Conservation (phyloP, 2,797 vertebrate genomes). For the Pangasius macronema region DNA sequence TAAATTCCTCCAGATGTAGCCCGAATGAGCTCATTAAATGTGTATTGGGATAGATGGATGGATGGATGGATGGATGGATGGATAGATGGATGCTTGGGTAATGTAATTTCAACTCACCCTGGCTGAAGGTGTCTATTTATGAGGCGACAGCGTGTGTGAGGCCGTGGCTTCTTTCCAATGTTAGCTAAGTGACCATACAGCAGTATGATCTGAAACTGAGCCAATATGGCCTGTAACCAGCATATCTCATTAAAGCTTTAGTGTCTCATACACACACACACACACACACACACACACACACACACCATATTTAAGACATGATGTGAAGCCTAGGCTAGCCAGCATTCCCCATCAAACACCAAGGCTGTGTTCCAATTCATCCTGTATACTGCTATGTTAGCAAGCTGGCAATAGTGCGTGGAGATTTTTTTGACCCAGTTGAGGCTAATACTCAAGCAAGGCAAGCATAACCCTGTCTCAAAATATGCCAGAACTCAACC, state of each 20-base stretch:
- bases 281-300: neutral
- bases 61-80: no score
- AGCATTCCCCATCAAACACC: neutral
- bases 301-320: neutral
- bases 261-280: neutral
- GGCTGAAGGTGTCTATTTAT: slow-evolving; percentile 17
- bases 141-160: slow-evolving; percentile 15
- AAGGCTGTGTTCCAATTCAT: neutral
- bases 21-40: slow-evolving; percentile 42
- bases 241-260: slow-evolving; percentile 56
- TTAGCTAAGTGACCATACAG: slow-evolving; percentile 25
- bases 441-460: neutral
- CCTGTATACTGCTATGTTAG: neutral
- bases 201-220: slow-evolving; percentile 41
- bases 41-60: neutral
- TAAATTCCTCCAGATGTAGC: slow-evolving; percentile 54
- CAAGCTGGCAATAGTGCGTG: neutral
- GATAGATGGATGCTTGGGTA: slow-evolving; percentile 10
- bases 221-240: slow-evolving; percentile 51
- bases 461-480: neutral
- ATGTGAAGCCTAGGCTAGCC: neutral
- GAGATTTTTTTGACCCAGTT: neutral
- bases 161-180: slow-evolving; percentile 15
- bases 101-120: neutral
- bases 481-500: neutral